Percentiles rank a stretch among this genome's conserved stretches.
These are phyloP conservation scores for Dasysyrphus albostriatus DNA, from an alignment of 2,888 invertebrate genomes.

Conservation along the genomic window DNA sequence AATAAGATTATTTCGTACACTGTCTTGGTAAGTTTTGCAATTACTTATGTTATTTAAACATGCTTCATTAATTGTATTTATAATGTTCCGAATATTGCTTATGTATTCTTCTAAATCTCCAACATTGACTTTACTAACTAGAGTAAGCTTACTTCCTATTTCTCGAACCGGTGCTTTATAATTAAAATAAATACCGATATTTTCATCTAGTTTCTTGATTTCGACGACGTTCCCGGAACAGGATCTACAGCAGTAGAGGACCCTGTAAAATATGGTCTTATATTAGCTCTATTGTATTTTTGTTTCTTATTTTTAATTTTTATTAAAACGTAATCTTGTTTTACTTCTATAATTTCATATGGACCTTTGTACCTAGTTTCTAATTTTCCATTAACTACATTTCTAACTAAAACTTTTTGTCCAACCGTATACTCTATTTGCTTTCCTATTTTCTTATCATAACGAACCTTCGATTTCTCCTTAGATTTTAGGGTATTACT, in stretches of 20 bases:
- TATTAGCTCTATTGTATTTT: no score
- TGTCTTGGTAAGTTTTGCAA: no score
- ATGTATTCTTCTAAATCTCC: no score
- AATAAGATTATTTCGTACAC: no score
- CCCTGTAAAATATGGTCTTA: no score
- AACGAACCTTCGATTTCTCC: neutral
- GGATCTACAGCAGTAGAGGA: no score
- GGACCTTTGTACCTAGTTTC: neutral
- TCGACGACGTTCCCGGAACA: no score
- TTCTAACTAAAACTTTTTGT: constrained; percentile 19
- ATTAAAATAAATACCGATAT: neutral
- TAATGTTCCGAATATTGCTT: no score
- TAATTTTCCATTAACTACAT: constrained; percentile 2
- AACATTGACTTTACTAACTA: neutral
- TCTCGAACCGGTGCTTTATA: constrained; percentile 1
- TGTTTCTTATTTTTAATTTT: no score
- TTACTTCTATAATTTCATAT: neutral
- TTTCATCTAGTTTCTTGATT: no score
- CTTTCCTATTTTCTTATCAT: constrained; percentile 25
- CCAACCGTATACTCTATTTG: constrained; percentile 3
- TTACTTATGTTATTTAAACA: no score
- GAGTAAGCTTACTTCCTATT: neutral
- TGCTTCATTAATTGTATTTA: no score
- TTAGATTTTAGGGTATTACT: neutral
- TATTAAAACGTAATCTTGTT: neutral